These are phyloP conservation scores for Nemurella pictetii DNA, from an alignment of 2,888 invertebrate genomes.

Conservation along the genomic window DNA sequence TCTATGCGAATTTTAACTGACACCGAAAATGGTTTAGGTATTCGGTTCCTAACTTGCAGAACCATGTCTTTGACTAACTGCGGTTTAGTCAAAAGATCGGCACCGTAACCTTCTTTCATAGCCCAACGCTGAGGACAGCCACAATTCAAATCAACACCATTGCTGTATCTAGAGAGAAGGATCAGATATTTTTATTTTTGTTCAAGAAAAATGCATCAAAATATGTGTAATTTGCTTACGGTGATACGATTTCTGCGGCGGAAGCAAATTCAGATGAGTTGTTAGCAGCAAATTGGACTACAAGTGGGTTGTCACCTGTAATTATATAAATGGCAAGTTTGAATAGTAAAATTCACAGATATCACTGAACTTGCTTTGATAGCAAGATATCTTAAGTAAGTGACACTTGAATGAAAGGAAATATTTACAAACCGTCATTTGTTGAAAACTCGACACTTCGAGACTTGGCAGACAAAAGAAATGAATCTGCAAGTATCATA, in stretches of 20 bases:
- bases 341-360: background rate
- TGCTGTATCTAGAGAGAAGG: constrained; percentile 64
- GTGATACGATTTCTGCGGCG: constrained; percentile 81
- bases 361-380: too few relatives aligned
- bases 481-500: constrained; percentile 95
- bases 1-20: constrained; percentile 91
- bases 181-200: constrained; percentile 17
- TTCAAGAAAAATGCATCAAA: background rate
- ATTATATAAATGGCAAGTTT: constrained; percentile 38
- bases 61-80: constrained; percentile 82
- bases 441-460: constrained; percentile 81
- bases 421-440: constrained; percentile 53
- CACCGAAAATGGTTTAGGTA: constrained; percentile 76
- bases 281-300: constrained; percentile 95
- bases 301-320: constrained; percentile 77
- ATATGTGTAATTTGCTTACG: constrained; percentile 56
- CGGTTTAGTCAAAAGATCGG: constrained; percentile 79
- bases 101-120: constrained; percentile 86
- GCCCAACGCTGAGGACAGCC: constrained; percentile 98
- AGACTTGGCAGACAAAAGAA: constrained; percentile 85
- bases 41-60: constrained; percentile 69
- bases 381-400: too few relatives aligned
- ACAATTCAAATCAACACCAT: constrained; percentile 96
- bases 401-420: too few relatives aligned
- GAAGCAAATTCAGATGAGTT: constrained; percentile 78